Evolutionary conservation across 2,888 invertebrate species (phyloP).

Genomic region (Litoditis marina): DNA sequence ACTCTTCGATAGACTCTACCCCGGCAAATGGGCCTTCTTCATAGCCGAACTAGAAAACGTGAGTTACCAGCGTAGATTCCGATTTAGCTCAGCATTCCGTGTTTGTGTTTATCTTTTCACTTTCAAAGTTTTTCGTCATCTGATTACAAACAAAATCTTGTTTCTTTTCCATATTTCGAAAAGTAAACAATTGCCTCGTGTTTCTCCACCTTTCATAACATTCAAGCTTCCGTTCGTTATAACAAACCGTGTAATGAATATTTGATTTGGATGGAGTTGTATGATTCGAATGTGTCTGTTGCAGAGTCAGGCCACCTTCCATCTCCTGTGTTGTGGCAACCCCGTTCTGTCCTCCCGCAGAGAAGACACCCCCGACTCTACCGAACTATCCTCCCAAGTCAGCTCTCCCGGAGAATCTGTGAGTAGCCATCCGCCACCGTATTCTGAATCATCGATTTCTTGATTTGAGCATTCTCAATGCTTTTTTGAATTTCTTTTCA

Average conservation of each 20-base stretch:
- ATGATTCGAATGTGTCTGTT: slow-evolving; percentile 1
- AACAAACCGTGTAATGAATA: no score
- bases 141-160: no score
- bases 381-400: slow-evolving; percentile 38
- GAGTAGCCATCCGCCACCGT: slow-evolving; percentile 1
- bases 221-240: no score
- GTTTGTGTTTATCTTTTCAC: no score
- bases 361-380: slow-evolving; percentile 43
- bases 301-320: slow-evolving; percentile 37
- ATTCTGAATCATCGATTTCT: not conserved
- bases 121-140: no score
- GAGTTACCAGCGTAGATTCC: not conserved
- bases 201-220: no score
- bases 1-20: slow-evolving; percentile 38
- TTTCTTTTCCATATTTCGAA: no score
- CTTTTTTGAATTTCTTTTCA: no score
- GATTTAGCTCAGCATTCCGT: not conserved
- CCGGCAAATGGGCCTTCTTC: slow-evolving; percentile 47
- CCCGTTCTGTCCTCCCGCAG: slow-evolving; percentile 25
- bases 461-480: no score
- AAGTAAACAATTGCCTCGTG: no score
- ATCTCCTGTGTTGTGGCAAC: slow-evolving; percentile 28
- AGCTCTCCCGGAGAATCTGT: slow-evolving; percentile 38
- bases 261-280: no score
- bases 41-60: slow-evolving; percentile 42